Base-by-base conservation (phyloP, 2,113 vertebrate species). In the Porphyrio hochstetteri region DNA sequence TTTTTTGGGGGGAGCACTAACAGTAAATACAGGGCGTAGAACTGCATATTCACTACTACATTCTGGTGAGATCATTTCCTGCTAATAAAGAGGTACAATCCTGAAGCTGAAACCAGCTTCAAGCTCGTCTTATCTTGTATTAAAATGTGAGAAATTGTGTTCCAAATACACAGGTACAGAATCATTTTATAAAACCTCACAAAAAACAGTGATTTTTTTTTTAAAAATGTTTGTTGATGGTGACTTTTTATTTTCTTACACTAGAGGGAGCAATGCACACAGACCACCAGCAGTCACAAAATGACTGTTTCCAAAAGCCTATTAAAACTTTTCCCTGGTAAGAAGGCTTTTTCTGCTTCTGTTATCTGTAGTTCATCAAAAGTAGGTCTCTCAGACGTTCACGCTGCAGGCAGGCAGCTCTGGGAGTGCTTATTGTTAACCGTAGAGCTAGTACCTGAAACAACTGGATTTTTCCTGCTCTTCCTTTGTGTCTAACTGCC, bases 261-360 rank as follows among this genome's bases (percentile, higher is more conserved):
- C 93, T 95, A 96, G 96, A 92, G 95, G 96, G 96, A 93, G 96
- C 92, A 89, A 52, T 78, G 35, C 36, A 69, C 90, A 83, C 53
- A 86, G 79, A 48, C n/a, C 21, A 81, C 38, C 76, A 44, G 28
- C 38, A n/a, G 35, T 61, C 46, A 33, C 42, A 36, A 70, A 80
- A 23, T 31, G 46, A 38, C 8, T 52, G 3, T 53, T 89, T 92
- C 78, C 16, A 53, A 46, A 93, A 28, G 72, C 44, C 60, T 88
- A 11, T 78, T 93, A 76, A 60, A 88, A 36, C 14, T 20, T 67
- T 5, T 33, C 83, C 17, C 36, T 82, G 25, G 16, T 11, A 27
- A 90, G 29, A 21, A 36, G 27, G 31, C 3, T 28, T 88, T 46
- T 67, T 55, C 53, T 59, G 25, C 42, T 94, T 92, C 33, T 75